phyloP scores from a whole-genome alignment of 2,888 invertebrate genomes.

The Drosophila algonquin region DNA sequence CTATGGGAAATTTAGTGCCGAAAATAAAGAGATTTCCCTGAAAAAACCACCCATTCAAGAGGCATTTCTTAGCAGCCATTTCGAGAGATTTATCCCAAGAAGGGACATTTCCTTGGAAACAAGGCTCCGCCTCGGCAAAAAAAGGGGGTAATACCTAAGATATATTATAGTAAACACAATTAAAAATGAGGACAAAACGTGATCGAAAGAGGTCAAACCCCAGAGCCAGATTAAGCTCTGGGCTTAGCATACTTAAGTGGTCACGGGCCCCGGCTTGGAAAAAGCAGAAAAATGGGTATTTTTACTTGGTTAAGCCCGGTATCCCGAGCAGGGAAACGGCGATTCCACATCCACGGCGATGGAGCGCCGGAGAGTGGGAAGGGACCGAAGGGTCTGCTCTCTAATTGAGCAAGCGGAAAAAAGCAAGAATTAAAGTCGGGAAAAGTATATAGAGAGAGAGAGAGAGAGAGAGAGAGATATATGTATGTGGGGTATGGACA shows the following conservation, averaged over 20 bases:
- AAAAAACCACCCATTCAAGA: not conserved
- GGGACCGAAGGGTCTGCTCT: conserved; percentile 49
- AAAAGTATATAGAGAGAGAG: conserved; percentile 19
- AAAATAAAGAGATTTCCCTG: conserved; percentile 10
- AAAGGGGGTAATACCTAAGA: conserved; percentile 20
- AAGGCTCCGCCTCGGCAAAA: too few relatives aligned
- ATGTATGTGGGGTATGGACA: not conserved
- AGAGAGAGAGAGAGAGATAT: not conserved
- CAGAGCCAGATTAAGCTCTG: conserved; percentile 64
- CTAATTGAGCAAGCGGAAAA: conserved; percentile 68
- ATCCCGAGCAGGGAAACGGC: conserved; percentile 51
- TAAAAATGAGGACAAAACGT: conserved; percentile 54
- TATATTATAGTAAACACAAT: conserved; percentile 36
- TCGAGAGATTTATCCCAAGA: conserved; percentile 9
- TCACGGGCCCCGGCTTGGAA: conserved; percentile 43
- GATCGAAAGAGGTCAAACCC: conserved; percentile 62
- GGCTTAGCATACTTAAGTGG: conserved; percentile 78
- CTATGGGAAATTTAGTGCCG: conserved; percentile 52
- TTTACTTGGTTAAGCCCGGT: conserved; percentile 53
- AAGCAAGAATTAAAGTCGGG: conserved; percentile 70
- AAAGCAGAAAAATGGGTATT: conserved; percentile 23
- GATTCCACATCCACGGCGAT: conserved; percentile 40
- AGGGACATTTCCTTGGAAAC: not conserved
- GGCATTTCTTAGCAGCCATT: conserved; percentile 8
- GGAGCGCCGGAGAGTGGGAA: conserved; percentile 34